phyloP scores from a whole-genome alignment of 2,888 invertebrate species.

The Agriopis marginaria region DNA sequence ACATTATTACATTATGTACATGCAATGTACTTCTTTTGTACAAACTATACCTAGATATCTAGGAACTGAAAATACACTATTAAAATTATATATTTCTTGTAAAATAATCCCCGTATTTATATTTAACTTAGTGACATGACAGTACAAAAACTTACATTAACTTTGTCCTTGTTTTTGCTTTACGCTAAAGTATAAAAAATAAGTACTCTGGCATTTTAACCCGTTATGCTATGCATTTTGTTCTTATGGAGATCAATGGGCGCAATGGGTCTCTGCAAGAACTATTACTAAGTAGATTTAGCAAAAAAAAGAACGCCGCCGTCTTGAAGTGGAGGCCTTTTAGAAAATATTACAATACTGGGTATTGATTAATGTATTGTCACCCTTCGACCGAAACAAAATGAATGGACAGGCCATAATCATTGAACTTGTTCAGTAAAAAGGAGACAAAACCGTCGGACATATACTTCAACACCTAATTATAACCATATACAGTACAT shows the following conservation, averaged over 20 bases:
- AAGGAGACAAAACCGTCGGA: too few species aligned
- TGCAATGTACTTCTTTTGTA: background rate
- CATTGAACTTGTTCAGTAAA: too few species aligned
- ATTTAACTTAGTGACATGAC: background rate
- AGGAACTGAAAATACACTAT: background rate
- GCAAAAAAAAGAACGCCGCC: too few species aligned
- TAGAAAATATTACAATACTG: too few species aligned
- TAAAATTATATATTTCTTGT: background rate
- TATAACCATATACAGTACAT: too few species aligned
- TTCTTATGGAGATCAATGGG: background rate
- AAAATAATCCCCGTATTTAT: background rate
- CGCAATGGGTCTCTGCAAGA: too few species aligned
- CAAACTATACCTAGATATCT: background rate
- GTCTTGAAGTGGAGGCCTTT: too few species aligned
- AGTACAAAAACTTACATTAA: background rate
- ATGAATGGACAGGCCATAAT: too few species aligned
- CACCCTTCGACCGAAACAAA: too few species aligned
- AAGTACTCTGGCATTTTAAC: constrained; percentile 18
- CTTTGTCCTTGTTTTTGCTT: background rate
- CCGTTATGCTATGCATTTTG: constrained; percentile 11
- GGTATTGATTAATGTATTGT: too few species aligned
- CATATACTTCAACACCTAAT: too few species aligned
- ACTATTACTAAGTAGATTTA: too few species aligned
- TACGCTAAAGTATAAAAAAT: background rate
- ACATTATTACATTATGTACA: background rate